Evolutionary conservation across 2,888 invertebrate species (phyloP).

Genomic region (Eilema griseolum): DNA sequence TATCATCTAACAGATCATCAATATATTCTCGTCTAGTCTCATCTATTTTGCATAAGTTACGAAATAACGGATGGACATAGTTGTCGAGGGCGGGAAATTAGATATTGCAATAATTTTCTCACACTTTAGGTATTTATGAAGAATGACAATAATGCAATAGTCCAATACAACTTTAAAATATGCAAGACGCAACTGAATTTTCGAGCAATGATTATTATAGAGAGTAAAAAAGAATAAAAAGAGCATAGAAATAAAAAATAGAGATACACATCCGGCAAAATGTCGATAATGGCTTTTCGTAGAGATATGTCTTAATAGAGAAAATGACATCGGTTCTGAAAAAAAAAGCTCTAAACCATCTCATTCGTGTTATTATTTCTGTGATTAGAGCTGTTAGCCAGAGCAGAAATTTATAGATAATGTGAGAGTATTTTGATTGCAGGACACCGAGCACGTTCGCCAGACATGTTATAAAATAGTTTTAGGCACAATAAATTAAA

Average conservation of each 20-base stretch:
- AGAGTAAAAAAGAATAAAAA: neutral
- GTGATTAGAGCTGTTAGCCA: neutral
- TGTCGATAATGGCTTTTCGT: neutral
- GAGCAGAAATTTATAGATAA: neutral
- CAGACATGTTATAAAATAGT: slow-evolving; percentile 55
- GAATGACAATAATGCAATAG: neutral
- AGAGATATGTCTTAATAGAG: neutral
- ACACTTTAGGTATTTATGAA: neutral
- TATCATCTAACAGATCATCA: neutral
- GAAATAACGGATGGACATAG: neutral
- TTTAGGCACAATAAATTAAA: slow-evolving; percentile 51
- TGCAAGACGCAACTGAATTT: no score
- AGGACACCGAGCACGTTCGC: slow-evolving; percentile 59
- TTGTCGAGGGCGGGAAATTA: neutral
- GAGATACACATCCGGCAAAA: no score
- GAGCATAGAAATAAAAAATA: neutral
- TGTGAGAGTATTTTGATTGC: neutral
- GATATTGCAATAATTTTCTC: neutral
- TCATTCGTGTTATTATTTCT: neutral
- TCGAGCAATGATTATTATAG: neutral
- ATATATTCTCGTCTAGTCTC: neutral
- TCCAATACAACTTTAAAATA: neutral
- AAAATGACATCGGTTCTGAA: neutral
- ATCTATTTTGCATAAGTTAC: slow-evolving; percentile 3
- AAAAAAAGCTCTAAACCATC: neutral